Evolutionary conservation across 2,113 vertebrate species (phyloP).

Genomic region (Potamarius usumacintae): DNA sequence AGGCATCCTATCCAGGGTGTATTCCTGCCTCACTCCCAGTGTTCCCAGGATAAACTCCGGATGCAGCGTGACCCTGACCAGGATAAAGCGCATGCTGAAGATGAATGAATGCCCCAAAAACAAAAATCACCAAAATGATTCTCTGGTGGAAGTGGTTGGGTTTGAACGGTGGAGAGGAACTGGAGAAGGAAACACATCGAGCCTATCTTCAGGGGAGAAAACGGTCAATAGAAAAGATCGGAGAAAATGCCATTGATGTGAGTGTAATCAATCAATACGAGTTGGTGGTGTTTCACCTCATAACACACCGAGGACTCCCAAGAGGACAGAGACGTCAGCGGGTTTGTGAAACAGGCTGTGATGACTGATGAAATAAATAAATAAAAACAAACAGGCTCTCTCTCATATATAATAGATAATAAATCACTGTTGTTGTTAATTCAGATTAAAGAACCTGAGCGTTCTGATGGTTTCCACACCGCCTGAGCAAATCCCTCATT

Average conservation of each 20-base stretch:
- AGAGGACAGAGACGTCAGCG: slow-evolving; percentile 6
- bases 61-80: background rate
- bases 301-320: background rate
- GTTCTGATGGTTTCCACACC: background rate
- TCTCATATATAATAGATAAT: background rate
- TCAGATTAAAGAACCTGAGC: background rate
- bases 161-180: background rate
- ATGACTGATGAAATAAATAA: background rate
- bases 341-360: slow-evolving; percentile 7
- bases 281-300: background rate
- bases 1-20: background rate
- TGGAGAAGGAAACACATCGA: background rate
- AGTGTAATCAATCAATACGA: slow-evolving; percentile 12
- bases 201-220: background rate
- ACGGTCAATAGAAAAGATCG: background rate
- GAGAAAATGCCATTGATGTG: background rate
- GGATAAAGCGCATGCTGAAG: background rate
- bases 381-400: no score
- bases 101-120: background rate
- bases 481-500: background rate
- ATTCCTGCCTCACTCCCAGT: background rate
- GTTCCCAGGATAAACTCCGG: background rate
- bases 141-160: background rate
- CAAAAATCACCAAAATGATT: background rate
- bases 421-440: background rate